Evolutionary conservation across 2,888 invertebrate genomes (phyloP), one percentile per base, ranked within the genome.

Genomic region (Dexiosoma caninum): DNA sequence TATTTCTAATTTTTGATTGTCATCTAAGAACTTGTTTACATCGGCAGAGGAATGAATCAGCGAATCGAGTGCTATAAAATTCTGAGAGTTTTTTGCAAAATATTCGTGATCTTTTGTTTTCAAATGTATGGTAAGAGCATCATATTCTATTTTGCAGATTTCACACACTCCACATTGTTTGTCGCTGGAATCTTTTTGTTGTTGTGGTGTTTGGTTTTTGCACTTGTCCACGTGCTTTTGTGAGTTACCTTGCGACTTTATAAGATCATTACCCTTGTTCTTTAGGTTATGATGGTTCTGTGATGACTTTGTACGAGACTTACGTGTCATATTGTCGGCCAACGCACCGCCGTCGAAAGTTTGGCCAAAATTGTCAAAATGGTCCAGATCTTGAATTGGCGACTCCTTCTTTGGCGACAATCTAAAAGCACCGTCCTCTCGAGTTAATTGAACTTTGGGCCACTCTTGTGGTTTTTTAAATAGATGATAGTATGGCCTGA

Each of bases 111-210:
- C 93, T 84, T 94, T 94, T 32, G 94, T 94, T 83, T 94, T 93
- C 19, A 95, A 91, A 86, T 96, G 96, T 82, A 94, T 92, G 14
- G 92, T 92, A 12, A 95, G 91, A 86, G 93, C 94, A 77, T 92
- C 92, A 89, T 95, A 96, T 85, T 95, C 94, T 59, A 93, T 91
- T 87, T 94, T 94, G 89, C 96, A 96, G 89, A 96, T 94, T 90
- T 95, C 95, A 91, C 95, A 95, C 87, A 94, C 95, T 16, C 95
- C 95, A 49, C 92, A 92, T 82, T 91, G 90, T 53, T 90, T 90
- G 2, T 90, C 89, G 32, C 86, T 88, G 0, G 89, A 85, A 40
- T 89, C 88, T 67, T 88, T 87, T 2, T 76, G 66, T 19, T 86
- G 84, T 44, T 77, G 76, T 0, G 69, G 69, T 10, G 81, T 77